phyloP scores from a whole-genome alignment of 2,113 vertebrate genomes.

The Lucifuga dentata region DNA sequence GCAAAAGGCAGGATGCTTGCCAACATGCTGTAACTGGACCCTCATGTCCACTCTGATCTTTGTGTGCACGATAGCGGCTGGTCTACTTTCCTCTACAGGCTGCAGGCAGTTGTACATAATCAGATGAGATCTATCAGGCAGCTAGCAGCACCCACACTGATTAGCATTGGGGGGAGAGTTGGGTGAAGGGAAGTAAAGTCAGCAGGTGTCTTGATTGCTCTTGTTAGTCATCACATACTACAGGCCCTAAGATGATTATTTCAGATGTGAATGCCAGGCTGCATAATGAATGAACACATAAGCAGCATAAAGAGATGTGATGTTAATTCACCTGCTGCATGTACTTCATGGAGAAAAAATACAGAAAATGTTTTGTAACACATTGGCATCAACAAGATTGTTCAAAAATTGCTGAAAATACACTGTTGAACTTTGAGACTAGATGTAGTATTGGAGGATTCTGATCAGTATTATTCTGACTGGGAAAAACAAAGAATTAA shows the following conservation, averaged over 20 bases:
- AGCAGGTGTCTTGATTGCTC: constrained; percentile 55
- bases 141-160: constrained; percentile 56
- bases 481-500: too few relatives aligned
- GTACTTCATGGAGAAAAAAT: too few relatives aligned
- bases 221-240: constrained; percentile 25
- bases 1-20: too few relatives aligned
- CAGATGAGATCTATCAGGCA: constrained; percentile 44
- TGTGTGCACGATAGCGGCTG: background rate
- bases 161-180: constrained; percentile 40
- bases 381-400: too few relatives aligned
- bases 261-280: constrained; percentile 18
- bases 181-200: constrained; percentile 23
- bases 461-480: too few relatives aligned
- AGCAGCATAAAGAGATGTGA: background rate
- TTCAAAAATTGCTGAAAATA: too few relatives aligned
- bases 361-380: too few relatives aligned
- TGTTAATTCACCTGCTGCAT: too few relatives aligned
- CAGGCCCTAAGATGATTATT: constrained; percentile 42
- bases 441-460: too few relatives aligned
- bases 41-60: background rate
- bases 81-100: constrained; percentile 13
- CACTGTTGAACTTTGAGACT: too few relatives aligned
- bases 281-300: constrained; percentile 12
- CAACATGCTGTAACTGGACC: background rate
- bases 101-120: constrained; percentile 38